Evolutionary conservation across 1,140 invertebrate genomes (phyloP).

Genomic region (Drosophila prosaltans): DNA sequence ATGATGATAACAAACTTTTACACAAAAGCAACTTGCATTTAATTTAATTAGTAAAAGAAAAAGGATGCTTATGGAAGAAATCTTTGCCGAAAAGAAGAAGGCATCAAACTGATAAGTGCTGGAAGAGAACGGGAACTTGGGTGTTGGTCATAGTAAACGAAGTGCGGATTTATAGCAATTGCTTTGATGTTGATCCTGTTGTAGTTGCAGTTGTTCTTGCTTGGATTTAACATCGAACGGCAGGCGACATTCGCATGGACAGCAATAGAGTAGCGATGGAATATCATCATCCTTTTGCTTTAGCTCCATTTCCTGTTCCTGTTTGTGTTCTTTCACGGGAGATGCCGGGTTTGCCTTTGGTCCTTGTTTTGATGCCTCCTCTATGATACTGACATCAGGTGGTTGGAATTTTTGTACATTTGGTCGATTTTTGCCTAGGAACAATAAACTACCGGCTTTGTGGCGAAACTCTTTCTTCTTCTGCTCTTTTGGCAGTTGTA

Average conservation of each 20-base stretch:
- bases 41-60: constrained; percentile 66
- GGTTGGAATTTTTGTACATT: neutral
- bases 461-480: neutral
- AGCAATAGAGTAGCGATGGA: constrained; percentile 34
- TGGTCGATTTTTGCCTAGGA: constrained; percentile 25
- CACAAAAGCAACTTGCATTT: constrained; percentile 56
- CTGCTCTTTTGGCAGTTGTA: constrained; percentile 25
- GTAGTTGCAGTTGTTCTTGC: constrained; percentile 14
- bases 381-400: constrained; percentile 5
- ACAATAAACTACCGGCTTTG: constrained; percentile 28
- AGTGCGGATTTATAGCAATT: constrained; percentile 61
- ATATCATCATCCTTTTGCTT: constrained; percentile 27
- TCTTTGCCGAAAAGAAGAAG: neutral
- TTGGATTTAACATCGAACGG: constrained; percentile 21
- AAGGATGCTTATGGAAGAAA: neutral
- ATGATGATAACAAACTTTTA: constrained; percentile 60
- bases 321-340: neutral
- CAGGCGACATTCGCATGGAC: constrained; percentile 28
- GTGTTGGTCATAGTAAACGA: constrained; percentile 54
- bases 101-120: constrained; percentile 45
- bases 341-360: constrained; percentile 19
- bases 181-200: constrained; percentile 33
- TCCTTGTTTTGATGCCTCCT: constrained; percentile 13
- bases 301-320: constrained; percentile 3
- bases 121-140: constrained; percentile 42